These are phyloP conservation scores for Chaitophorus viminalis DNA, from an alignment of 2,888 invertebrate species.

Conservation along the genomic window DNA sequence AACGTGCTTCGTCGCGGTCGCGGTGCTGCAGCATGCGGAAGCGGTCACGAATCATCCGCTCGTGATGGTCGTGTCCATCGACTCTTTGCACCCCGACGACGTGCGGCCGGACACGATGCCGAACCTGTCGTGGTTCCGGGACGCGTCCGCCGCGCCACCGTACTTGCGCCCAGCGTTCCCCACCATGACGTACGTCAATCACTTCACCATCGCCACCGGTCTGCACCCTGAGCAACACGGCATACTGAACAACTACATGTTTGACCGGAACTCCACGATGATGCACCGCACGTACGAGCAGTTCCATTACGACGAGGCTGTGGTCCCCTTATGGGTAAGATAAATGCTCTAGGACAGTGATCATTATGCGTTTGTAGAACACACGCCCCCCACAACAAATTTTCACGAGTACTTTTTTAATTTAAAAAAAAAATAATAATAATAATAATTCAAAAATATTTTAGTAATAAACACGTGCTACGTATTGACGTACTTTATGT, in stretches of 20 bases:
- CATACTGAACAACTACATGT: constrained; percentile 74
- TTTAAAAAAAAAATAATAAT: too few species aligned
- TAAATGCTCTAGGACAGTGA: too few species aligned
- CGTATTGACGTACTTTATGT: too few species aligned
- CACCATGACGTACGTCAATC: constrained; percentile 81
- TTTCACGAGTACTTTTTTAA: too few species aligned
- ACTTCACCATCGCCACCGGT: constrained; percentile 78
- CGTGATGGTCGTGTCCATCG: constrained; percentile 75
- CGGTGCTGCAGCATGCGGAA: constrained; percentile 64
- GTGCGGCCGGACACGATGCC: constrained; percentile 68
- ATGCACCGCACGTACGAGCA: constrained; percentile 66
- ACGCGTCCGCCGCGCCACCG: constrained; percentile 71
- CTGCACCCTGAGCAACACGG: constrained; percentile 77
- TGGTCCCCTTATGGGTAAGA: constrained; percentile 73
- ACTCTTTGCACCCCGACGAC: constrained; percentile 72
- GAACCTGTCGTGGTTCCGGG: constrained; percentile 71
- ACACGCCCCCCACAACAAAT: too few species aligned
- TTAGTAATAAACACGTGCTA: too few species aligned
- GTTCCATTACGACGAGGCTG: constrained; percentile 71
- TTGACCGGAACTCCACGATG: constrained; percentile 68
- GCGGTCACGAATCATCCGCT: constrained; percentile 68
- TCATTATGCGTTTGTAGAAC: too few species aligned
- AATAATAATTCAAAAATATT: too few species aligned
- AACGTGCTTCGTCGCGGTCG: constrained; percentile 63
- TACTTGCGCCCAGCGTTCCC: constrained; percentile 74